phyloP scores from a whole-genome alignment of 1,140 invertebrate genomes.

The Bombus superbus region DNA sequence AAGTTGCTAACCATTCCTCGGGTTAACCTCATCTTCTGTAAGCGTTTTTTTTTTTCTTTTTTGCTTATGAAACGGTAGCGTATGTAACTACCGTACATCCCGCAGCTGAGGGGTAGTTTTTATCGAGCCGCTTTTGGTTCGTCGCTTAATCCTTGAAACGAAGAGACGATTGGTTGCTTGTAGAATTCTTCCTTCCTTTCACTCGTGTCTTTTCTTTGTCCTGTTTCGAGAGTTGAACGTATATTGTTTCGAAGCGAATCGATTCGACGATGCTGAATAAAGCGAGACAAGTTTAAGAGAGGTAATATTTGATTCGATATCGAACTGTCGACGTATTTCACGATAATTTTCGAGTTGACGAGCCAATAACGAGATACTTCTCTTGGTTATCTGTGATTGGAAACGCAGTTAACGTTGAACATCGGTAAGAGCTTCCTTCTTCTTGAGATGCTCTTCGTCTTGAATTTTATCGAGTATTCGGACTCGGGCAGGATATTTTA shows the following conservation, averaged over 20 bases:
- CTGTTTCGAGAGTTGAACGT: background rate
- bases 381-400: background rate
- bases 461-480: background rate
- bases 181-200: slow-evolving; percentile 1
- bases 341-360: slow-evolving; percentile 11
- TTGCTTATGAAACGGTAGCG: no score
- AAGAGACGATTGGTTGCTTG: no score
- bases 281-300: background rate
- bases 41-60: no score
- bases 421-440: background rate
- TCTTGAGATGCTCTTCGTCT: background rate
- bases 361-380: no score
- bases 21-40: no score
- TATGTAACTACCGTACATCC: no score
- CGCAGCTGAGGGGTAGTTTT: no score
- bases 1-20: no score
- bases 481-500: background rate
- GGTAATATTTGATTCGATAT: slow-evolving; percentile 29
- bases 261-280: slow-evolving; percentile 21
- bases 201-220: background rate
- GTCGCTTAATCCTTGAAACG: no score
- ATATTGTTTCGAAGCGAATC: slow-evolving; percentile 18
- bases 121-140: no score
- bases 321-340: background rate
- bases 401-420: background rate